Percentiles rank a stretch among this genome's conserved stretches.
Evolutionary conservation across 2,797 vertebrate species (phyloP).

Genomic region (Chloroceryle inda): DNA sequence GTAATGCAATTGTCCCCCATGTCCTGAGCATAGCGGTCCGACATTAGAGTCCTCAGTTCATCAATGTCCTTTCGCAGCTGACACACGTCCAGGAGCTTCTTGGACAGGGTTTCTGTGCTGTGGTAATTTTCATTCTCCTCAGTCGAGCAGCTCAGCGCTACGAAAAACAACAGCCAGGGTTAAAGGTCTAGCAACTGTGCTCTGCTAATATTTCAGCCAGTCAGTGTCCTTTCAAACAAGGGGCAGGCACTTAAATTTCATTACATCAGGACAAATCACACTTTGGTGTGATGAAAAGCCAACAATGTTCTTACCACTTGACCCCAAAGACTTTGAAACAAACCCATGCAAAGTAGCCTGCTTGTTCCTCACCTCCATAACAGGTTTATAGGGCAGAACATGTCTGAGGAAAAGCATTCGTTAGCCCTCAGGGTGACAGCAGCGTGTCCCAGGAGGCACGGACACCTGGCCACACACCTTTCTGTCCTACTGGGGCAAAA

Average conservation of each 20-base stretch:
- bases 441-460: neutral
- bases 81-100: constrained; percentile 87
- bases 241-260: neutral
- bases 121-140: constrained; percentile 88
- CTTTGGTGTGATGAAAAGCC: neutral
- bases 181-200: neutral
- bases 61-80: constrained; percentile 93
- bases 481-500: neutral
- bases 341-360: neutral
- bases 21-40: constrained; percentile 92
- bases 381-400: neutral
- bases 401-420: neutral
- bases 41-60: constrained; percentile 89
- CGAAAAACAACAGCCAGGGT: constrained; percentile 36
- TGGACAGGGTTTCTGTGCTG: constrained; percentile 84
- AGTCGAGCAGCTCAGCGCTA: constrained; percentile 87
- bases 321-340: neutral
- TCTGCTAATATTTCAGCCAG: neutral
- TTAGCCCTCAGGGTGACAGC: neutral
- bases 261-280: neutral
- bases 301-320: neutral
- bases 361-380: neutral
- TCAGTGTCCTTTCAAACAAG: neutral
- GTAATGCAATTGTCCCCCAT: constrained; percentile 92
- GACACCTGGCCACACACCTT: neutral